Percentiles rank a stretch among this genome's conserved stretches.
Evolutionary conservation across 2,797 vertebrate species (phyloP).

Genomic region (Chiroxiphia lanceolata): DNA sequence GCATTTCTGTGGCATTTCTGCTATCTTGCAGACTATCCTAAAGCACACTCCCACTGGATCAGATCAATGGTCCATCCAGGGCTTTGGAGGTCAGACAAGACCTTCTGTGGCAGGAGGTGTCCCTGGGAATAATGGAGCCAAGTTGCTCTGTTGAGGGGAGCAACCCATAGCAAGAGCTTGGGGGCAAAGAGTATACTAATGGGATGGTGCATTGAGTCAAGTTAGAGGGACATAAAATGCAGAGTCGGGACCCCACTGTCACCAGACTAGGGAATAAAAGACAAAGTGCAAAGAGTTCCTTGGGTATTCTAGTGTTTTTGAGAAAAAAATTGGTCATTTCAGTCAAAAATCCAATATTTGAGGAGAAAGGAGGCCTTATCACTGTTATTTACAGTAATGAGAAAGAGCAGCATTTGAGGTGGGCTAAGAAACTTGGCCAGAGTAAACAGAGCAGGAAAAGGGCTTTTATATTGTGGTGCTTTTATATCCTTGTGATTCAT

Average conservation of each 20-base stretch:
- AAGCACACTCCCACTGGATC: neutral
- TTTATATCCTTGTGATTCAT: neutral
- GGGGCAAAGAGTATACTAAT: neutral
- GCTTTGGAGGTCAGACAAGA: neutral
- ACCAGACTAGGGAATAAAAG: accelerated
- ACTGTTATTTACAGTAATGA: neutral
- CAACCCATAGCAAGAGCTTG: neutral
- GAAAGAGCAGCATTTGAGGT: neutral
- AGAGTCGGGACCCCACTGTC: neutral
- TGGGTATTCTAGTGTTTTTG: neutral
- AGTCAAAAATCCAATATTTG: neutral
- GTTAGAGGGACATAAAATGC: neutral
- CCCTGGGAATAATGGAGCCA: neutral
- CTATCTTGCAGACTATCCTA: neutral
- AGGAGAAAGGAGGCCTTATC: neutral
- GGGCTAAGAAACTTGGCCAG: neutral
- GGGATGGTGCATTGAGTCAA: too few species aligned
- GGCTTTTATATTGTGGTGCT: neutral
- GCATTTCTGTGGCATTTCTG: neutral
- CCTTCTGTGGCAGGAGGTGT: neutral
- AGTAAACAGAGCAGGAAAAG: neutral
- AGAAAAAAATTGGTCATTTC: neutral
- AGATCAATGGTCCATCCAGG: neutral
- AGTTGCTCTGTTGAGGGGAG: neutral
- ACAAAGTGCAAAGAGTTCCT: neutral